Base-by-base conservation (phyloP, 2,113 vertebrate genomes). In the Recurvirostra avosetta region DNA sequence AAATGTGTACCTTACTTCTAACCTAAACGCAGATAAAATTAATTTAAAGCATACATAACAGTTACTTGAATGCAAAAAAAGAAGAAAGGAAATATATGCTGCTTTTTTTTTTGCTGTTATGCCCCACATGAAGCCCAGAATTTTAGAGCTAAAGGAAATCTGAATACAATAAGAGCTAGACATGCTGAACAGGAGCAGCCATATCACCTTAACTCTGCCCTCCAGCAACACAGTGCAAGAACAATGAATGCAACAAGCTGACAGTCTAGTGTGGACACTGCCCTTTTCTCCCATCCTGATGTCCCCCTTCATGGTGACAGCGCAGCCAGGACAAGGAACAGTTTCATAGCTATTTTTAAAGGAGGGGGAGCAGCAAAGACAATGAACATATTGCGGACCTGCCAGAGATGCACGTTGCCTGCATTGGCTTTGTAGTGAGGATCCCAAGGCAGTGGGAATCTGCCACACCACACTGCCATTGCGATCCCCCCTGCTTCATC, bases 341-440 rank as follows among this genome's bases (percentile, higher is more conserved):
- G 26, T 77, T 80, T 52, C 32, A 26, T 1, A 12, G 65, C 41
- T 73, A 32, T 65, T 92, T 67, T 32, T 59, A 52, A 43, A 75
- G 13, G 23, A 26, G 8, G 2, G 4, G 29, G 8, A 50, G 12
- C 40, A 87, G 32, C 22, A 85, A 82, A 75, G 62, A 45, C 27
- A 18, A 40, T 0, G 1, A 84, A 50, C 23, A 21, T 32, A 11
- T 1, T 5, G 11, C 0, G 0, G 25, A 8, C 11, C 32, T 50
- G 32, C 38, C 18, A 23, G 70, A 81, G 52, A 50, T 10, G 8
- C 45, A 81, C 23, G 41, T 16, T 82, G 59, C 56, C 38, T 18
- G 27, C 34, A 15, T 0, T 0, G 59, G 40, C 40, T 83, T 72
- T 3, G 2, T 19, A 38, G 30, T 36, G 36, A 77, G 16, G 11